These are phyloP conservation scores for Hydroisotoma schaefferi DNA, from an alignment of 2,888 invertebrate species.

Conservation along the genomic window DNA sequence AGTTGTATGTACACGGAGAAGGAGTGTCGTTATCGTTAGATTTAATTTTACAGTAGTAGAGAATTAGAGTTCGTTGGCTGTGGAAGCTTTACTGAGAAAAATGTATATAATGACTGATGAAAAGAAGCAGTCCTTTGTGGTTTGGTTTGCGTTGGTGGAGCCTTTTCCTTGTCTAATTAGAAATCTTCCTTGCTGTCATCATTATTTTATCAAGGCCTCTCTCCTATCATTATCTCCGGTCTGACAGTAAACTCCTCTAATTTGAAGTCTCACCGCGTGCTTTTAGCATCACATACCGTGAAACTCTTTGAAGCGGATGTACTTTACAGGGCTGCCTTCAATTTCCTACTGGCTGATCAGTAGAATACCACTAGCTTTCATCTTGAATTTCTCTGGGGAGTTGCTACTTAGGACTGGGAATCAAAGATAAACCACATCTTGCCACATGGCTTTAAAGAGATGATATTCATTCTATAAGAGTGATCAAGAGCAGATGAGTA, in stretches of 20 bases:
- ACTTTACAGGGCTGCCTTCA: background rate
- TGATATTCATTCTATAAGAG: too few species aligned
- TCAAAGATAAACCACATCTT: conserved; percentile 8
- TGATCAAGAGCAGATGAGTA: background rate
- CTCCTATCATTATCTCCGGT: conserved; percentile 6
- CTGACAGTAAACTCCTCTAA: conserved; percentile 6
- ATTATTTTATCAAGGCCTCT: conserved; percentile 13
- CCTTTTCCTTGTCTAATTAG: conserved; percentile 16
- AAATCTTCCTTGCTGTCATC: conserved; percentile 18
- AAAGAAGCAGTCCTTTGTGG: conserved; percentile 16
- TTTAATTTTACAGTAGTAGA: too few species aligned
- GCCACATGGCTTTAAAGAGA: background rate
- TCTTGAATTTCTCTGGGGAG: background rate
- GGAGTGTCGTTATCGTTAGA: too few species aligned
- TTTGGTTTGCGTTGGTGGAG: conserved; percentile 6
- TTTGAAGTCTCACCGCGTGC: conserved; percentile 7
- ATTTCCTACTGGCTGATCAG: background rate
- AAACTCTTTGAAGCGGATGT: background rate
- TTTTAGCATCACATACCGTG: background rate
- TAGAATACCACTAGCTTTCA: background rate
- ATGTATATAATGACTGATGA: conserved; percentile 11
- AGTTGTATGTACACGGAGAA: too few species aligned
- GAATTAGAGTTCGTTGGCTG: too few species aligned
- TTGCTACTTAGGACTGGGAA: background rate
- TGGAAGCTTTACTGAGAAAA: conserved; percentile 1